Evolutionary conservation across 2,113 vertebrate species (phyloP).

Genomic region (Fukomys damarensis): DNA sequence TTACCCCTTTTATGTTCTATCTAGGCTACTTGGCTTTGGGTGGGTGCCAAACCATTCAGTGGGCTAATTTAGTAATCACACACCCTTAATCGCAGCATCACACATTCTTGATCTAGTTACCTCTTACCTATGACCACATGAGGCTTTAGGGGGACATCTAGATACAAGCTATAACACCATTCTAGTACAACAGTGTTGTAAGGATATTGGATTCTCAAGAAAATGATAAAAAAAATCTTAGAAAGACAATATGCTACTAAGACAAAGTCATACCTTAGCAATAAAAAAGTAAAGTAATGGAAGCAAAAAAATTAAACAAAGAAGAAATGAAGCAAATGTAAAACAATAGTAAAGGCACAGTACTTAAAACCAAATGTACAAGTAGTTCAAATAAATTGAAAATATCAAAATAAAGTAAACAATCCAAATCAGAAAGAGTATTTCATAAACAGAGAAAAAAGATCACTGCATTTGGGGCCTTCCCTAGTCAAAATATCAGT

Average conservation of each 20-base stretch:
- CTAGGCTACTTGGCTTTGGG: neutral
- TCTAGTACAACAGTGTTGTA: neutral
- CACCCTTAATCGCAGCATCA: neutral
- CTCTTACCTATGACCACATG: neutral
- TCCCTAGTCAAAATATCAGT: neutral
- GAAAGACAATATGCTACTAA: neutral
- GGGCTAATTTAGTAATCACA: neutral
- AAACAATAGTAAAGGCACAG: neutral
- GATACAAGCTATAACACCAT: neutral
- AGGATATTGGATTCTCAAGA: neutral
- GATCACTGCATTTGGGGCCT: neutral
- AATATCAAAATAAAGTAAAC: neutral
- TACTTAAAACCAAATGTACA: neutral
- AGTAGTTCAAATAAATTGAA: neutral
- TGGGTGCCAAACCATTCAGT: neutral
- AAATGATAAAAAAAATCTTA: neutral
- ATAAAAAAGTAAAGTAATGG: neutral
- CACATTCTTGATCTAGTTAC: neutral
- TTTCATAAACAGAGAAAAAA: neutral
- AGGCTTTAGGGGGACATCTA: neutral
- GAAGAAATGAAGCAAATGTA: neutral
- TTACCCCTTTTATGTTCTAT: neutral
- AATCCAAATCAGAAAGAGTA: neutral
- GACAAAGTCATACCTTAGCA: neutral
- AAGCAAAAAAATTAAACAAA: neutral